Evolutionary conservation across 2,797 vertebrate species (phyloP), one percentile per base, ranked within the genome.

Genomic region (Bryconaethiops microstoma): DNA sequence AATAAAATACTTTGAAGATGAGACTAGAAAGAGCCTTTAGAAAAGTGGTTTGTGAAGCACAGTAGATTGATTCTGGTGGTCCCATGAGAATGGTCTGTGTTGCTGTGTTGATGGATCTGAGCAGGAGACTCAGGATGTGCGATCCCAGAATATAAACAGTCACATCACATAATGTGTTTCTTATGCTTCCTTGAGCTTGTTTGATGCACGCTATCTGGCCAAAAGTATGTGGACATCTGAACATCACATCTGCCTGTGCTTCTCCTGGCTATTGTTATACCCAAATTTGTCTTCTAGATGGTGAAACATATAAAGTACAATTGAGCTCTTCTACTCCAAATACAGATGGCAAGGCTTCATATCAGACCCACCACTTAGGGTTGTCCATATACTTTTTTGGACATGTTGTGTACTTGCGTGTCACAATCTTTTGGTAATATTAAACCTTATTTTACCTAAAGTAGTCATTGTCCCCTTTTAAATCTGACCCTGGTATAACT

Each of bases 1-100:
- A 88, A 81, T 65, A 72, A 59, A 40, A 79, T 50, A 82, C 79
- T 89, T 88, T 87, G 76, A 88, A 88, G 85, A 88, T 73, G 85
- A 85, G 45, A 67, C 86, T 74, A 81, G 75, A 5, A 5, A 74
- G 86, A 82, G 71, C 57, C 76, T 81, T 86, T 81, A 77, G 77
- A 82, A 40, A 55, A 62, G 39, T 52, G 19, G 77, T 77, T 81
- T 68, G 68, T 77, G 82, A 88, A 84, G 70, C 42, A 0, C 59
- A 77, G 35, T 79, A 29, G 45, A 87, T 88, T 84, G 83, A 87
- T 88, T 87, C 35, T 39, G 29, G 39, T 75, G 68, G 80, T 72
- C 73, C 48, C 76, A 62, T 50, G 72, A 77, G 76, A 74, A 59
- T 73, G 57, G 80, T 82, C 75, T 42, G 45, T 76, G 78, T 8